A percentile compares a stretch with the other conserved stretches of the same genome.
Conservation (phyloP, 2,888 invertebrate genomes). For the Lasioglossum marginatum region DNA sequence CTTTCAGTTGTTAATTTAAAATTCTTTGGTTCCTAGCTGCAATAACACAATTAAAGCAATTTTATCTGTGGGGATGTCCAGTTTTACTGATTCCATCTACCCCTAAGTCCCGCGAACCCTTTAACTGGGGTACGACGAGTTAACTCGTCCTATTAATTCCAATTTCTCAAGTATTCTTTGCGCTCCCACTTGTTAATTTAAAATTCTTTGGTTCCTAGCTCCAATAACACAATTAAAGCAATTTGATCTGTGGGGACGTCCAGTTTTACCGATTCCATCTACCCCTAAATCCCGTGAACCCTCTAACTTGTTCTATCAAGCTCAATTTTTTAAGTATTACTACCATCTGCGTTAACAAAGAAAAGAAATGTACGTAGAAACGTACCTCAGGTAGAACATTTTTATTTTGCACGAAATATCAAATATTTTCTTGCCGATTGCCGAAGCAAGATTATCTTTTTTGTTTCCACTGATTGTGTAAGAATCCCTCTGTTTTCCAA, state of each 20-base stretch:
- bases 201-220: not conserved
- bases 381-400: too few relatives aligned
- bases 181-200: not conserved
- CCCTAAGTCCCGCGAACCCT: too few relatives aligned
- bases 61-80: too few relatives aligned
- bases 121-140: too few relatives aligned
- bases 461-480: not conserved
- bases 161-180: too few relatives aligned
- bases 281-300: not conserved
- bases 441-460: not conserved
- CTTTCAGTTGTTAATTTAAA: not conserved
- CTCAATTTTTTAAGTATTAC: not conserved
- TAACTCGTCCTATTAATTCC: too few relatives aligned
- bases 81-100: too few relatives aligned
- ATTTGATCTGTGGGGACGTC: not conserved
- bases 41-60: too few relatives aligned
- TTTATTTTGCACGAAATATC: too few relatives aligned
- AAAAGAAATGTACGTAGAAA: not conserved
- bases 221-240: not conserved
- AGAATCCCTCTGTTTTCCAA: not conserved
- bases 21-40: too few relatives aligned
- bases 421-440: not conserved
- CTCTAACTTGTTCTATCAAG: not conserved
- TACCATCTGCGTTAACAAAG: not conserved
- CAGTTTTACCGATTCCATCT: not conserved